phyloP scores from a whole-genome alignment of 2,797 vertebrate species.

The Sebastes ruberrimus region DNA sequence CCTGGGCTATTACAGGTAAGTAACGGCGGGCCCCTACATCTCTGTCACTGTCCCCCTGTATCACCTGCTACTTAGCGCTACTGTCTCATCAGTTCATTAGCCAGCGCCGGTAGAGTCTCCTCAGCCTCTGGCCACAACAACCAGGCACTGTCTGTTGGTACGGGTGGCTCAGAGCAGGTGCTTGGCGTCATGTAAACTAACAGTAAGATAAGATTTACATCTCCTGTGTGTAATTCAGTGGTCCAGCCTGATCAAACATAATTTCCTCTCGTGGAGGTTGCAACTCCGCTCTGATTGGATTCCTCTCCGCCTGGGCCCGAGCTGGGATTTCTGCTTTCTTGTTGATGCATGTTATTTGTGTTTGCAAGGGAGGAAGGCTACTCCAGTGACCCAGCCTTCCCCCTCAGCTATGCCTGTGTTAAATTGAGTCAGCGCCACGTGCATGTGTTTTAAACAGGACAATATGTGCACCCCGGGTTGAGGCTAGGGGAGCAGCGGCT shows the following conservation, averaged over 20 bases:
- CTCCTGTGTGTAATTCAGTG: conserved; percentile 13
- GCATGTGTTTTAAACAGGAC: conserved; percentile 79
- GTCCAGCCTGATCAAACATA: conserved; percentile 26
- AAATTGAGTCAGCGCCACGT: conserved; percentile 77
- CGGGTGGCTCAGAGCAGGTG: conserved; percentile 27
- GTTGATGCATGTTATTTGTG: conserved; percentile 89
- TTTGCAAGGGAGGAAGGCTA: conserved; percentile 55
- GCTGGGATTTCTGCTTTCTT: conserved; percentile 85
- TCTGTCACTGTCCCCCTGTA: conserved; percentile 83
- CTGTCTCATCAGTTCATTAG: conserved; percentile 77
- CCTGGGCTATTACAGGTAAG: conserved; percentile 97
- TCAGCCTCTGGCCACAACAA: conserved; percentile 59
- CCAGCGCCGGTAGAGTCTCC: conserved; percentile 50
- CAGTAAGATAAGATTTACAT: conserved; percentile 33
- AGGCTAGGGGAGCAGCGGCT: conserved; percentile 61
- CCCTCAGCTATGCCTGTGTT: conserved; percentile 70
- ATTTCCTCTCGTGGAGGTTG: conserved; percentile 41
- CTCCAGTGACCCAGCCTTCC: conserved; percentile 60
- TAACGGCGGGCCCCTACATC: conserved; percentile 85
- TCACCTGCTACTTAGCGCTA: conserved; percentile 72
- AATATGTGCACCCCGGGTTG: conserved; percentile 70
- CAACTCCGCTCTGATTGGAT: conserved; percentile 56
- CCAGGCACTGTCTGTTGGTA: conserved; percentile 77
- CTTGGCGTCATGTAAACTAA: conserved; percentile 19
- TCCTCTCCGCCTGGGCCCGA: conserved; percentile 20